Evolutionary conservation across 2,797 vertebrate genomes (phyloP).

Genomic region (Xerus rutilus): DNA sequence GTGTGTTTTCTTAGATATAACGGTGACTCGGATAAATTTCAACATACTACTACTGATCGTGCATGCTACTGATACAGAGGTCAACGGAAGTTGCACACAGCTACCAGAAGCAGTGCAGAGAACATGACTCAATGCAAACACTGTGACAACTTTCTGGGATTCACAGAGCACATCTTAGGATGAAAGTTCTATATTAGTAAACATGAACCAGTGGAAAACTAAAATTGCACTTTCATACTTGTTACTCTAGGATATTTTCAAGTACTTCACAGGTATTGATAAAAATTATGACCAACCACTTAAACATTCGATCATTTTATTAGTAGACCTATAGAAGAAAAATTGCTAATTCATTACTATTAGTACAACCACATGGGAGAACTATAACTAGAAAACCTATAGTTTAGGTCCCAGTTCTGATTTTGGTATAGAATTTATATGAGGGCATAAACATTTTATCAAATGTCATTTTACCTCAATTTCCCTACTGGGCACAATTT

Average conservation of each 20-base stretch:
- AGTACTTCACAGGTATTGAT: background rate
- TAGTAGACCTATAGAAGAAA: background rate
- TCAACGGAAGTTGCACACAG: background rate
- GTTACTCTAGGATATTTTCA: background rate
- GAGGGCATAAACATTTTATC: background rate
- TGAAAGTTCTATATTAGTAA: conserved; percentile 6
- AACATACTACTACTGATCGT: conserved; percentile 62
- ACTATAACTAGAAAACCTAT: background rate
- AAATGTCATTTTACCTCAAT: conserved; percentile 53
- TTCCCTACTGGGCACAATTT: background rate
- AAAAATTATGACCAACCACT: conserved; percentile 21
- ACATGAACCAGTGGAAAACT: conserved; percentile 28
- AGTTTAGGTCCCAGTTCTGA: background rate
- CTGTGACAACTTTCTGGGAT: background rate
- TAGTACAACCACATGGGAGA: background rate
- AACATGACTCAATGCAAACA: background rate
- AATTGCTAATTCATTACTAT: background rate
- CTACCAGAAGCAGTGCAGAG: background rate
- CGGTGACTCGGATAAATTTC: conserved; percentile 40
- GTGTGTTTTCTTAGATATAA: conserved; percentile 5
- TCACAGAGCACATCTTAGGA: background rate
- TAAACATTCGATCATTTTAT: background rate
- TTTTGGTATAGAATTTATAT: conserved; percentile 22
- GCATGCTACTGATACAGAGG: background rate
- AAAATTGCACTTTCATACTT: background rate